Percentiles rank a stretch among this genome's conserved stretches.
phyloP scores from a whole-genome alignment of 2,888 invertebrate species.

The Leistus spinibarbis region DNA sequence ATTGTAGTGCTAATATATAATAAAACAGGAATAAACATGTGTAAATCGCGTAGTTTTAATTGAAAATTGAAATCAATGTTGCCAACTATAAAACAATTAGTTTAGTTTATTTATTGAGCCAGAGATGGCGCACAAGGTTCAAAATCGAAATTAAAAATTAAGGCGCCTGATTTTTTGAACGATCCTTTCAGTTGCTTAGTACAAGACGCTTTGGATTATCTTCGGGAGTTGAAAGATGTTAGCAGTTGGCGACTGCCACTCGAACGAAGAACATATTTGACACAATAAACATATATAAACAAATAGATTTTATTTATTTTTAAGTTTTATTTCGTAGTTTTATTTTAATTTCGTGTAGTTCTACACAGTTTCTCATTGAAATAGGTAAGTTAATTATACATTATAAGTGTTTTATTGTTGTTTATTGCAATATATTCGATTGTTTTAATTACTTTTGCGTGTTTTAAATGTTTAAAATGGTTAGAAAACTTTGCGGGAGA shows the following conservation, averaged over 20 bases:
- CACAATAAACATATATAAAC: constrained; percentile 8
- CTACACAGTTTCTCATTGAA: not conserved
- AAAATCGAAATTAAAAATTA: constrained; percentile 21
- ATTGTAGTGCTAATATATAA: too few relatives aligned
- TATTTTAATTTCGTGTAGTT: not conserved
- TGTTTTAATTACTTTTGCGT: not conserved
- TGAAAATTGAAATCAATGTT: not conserved
- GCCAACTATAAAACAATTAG: not conserved
- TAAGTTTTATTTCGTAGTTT: constrained; percentile 1
- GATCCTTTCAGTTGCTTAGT: constrained; percentile 19
- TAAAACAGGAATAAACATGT: too few relatives aligned
- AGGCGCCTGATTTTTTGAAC: constrained; percentile 36
- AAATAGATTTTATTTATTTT: constrained; percentile 1
- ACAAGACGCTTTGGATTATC: constrained; percentile 34
- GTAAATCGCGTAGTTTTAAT: too few relatives aligned
- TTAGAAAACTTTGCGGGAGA: not conserved
- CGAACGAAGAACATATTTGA: constrained; percentile 25
- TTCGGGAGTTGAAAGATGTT: constrained; percentile 32
- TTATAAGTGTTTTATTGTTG: not conserved
- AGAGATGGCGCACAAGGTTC: constrained; percentile 15
- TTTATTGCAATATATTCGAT: not conserved
- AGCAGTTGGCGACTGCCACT: constrained; percentile 33
- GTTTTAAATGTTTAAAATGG: not conserved
- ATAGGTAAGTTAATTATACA: constrained; percentile 19
- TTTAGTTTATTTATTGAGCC: constrained; percentile 7